Base-by-base conservation (phyloP, 2,113 vertebrate species). In the Chlamydotis undulata region DNA sequence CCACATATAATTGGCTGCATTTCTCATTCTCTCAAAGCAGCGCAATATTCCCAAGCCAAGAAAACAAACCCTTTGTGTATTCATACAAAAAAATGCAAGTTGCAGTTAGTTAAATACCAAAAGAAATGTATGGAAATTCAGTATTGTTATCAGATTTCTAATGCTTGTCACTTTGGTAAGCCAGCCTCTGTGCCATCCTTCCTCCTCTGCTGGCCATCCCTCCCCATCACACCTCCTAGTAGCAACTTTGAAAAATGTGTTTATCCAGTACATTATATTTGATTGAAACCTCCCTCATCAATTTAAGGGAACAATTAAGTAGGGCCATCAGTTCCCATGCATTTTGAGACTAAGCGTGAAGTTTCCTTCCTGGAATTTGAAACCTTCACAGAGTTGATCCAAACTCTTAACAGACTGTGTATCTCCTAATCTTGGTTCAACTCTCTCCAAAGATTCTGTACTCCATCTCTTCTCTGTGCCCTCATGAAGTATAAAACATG, bases 161-260 rank as follows among this genome's bases (percentile, higher is more conserved):
- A 69, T 5, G 8, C 4, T 61, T 64, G 7, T 24, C 43, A 19
- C 25, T 76, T 75, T 21, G 74, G 4, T 28, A 75, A 75, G 4
- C 12, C 13, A 74, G 9, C 1, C 3, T 87, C 25, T 22, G 17
- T 60, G 11, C 8, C 31, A 15, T 37, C 49, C 33, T 29, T 57
- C 13, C 19, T 76, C 12, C 9, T 53, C 23, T 53, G 8, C 11
- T 7, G 5, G 6, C 3, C 1, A 9, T 26, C 3, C 0, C 11
- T 39, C 26, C 19, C 19, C 9, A 14, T 16, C 28, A 13, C 22
- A 28, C 9, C 21, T 91, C 15, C 23, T 7, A 16, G 15, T 9
- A 84, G 23, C 12, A 60, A 11, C 33, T 73, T 24, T 19, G 52
- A 67, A 64, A 79, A 7, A n/a, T n/a, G 5, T 5, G 7, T 86